Conservation (phyloP, 2,113 vertebrate genomes). For the Alouatta palliata region DNA sequence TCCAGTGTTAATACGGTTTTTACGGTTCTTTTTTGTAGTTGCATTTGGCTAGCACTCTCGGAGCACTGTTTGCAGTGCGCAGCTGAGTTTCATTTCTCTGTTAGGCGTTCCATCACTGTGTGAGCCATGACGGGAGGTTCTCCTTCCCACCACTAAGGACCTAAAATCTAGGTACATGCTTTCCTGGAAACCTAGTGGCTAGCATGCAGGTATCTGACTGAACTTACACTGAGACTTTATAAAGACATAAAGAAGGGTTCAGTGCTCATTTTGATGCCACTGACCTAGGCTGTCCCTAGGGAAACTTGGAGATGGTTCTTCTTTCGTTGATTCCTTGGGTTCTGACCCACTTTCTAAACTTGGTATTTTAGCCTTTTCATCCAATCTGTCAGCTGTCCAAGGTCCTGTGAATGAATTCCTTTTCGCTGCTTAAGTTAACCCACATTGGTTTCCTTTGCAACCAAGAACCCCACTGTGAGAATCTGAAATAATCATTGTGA, state of each 20-base stretch:
- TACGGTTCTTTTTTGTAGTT: neutral
- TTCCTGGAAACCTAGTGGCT: neutral
- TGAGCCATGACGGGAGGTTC: neutral
- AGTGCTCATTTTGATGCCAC: neutral
- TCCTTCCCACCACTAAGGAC: neutral
- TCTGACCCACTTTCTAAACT: constrained; percentile 60
- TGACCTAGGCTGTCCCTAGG: neutral
- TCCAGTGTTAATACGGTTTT: neutral
- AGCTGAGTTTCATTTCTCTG: neutral
- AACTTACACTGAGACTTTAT: neutral
- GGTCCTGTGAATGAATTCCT: neutral
- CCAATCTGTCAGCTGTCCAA: neutral
- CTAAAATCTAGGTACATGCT: neutral
- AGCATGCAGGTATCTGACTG: neutral
- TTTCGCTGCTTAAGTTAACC: constrained; percentile 25
- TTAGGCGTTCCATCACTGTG: neutral
- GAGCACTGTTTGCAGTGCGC: neutral
- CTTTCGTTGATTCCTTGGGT: neutral
- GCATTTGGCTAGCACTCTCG: neutral
- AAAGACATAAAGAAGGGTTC: neutral
- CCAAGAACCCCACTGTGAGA: neutral
- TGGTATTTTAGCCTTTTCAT: neutral
- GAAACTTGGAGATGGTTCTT: neutral
- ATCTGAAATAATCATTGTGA: neutral
- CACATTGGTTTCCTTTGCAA: constrained; percentile 17